These are phyloP conservation scores for Raillietiella orientalis DNA, from an alignment of 2,888 invertebrate species.

Conservation along the genomic window DNA sequence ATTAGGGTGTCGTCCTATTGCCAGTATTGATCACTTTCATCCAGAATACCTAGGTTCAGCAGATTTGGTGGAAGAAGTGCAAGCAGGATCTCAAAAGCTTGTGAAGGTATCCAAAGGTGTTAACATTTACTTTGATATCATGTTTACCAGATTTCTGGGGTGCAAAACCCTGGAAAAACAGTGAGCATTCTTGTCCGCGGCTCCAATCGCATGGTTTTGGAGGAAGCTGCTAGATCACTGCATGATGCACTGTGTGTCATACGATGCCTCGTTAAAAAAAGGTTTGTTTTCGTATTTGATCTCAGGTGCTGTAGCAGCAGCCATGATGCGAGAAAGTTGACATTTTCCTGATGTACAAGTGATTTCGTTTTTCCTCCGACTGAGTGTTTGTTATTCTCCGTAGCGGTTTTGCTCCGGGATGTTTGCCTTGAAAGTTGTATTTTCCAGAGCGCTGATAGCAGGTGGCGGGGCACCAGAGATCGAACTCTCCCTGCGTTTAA, in stretches of 20 bases:
- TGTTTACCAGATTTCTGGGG: constrained; percentile 36
- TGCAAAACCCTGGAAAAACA: constrained; percentile 54
- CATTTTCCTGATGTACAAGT: neutral
- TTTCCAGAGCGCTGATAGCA: constrained; percentile 38
- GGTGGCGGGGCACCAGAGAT: constrained; percentile 97
- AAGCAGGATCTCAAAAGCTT: constrained; percentile 56
- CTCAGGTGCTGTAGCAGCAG: neutral
- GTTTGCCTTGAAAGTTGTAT: constrained; percentile 1
- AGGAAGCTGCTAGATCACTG: constrained; percentile 58
- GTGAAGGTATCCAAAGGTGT: constrained; percentile 30
- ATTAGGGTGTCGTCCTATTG: constrained; percentile 72
- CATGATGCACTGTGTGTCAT: constrained; percentile 79
- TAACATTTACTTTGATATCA: neutral
- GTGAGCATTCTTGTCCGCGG: constrained; percentile 72
- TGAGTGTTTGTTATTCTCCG: neutral
- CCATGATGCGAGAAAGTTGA: neutral
- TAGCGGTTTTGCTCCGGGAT: neutral
- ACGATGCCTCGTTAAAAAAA: constrained; percentile 78
- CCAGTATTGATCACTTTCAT: constrained; percentile 88
- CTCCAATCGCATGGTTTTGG: constrained; percentile 58
- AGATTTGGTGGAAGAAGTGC: constrained; percentile 75
- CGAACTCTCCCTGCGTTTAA: constrained; percentile 53
- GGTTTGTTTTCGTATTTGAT: constrained; percentile 12
- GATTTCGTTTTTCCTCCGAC: neutral
- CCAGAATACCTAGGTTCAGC: constrained; percentile 69